Evolutionary conservation across 2,113 vertebrate genomes (phyloP), one percentile per base, ranked within the genome.

Genomic region (Sprattus sprattus): DNA sequence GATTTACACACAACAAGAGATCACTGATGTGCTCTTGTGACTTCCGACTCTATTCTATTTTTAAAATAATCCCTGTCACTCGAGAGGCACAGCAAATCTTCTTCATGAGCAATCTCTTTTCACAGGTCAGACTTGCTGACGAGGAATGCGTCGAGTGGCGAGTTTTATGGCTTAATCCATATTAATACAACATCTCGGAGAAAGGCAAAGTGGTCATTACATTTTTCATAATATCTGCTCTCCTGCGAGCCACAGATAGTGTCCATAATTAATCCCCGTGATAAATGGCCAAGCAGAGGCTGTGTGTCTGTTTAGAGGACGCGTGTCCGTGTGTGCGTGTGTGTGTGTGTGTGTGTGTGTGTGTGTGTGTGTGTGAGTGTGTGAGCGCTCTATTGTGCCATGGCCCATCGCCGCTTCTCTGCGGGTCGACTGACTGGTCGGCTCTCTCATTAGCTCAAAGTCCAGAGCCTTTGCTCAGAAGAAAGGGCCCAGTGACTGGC

Each of bases 161-260:
- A 83, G 86, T 82, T 91, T 91, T 91, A 91, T 85, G 83, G 88
- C 86, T 90, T 91, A 91, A 91, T 89, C 88, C 85, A 91, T 91
- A 90, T 90, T 90, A 91, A 90, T 86, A 88, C 52, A 89, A 82
- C 89, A 87, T 81, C 54, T 92, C 86, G 86, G 88, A 91, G 88
- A 88, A 91, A 86, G 85, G 87, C 87, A 88, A 84, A 90, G 90
- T 90, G 87, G 89, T 92, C 91, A 92, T 92, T 94, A 92, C 90
- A 92, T 93, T 92, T 91, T 92, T 90, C 91, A 92, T 91, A 89
- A 91, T 82, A 89, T 93, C 90, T 93, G 91, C 91, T 82, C 91
- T 93, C 88, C 94, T 95, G 94, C 86, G 90, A 91, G 91, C 88
- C 88, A 88, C 52, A 94, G 93, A 95, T 93, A 93, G 90, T 84